Percentiles rank a stretch among this genome's conserved stretches.
These are phyloP conservation scores for Crypturellus tataupa DNA, from an alignment of 2,797 vertebrate genomes.

Conservation along the genomic window DNA sequence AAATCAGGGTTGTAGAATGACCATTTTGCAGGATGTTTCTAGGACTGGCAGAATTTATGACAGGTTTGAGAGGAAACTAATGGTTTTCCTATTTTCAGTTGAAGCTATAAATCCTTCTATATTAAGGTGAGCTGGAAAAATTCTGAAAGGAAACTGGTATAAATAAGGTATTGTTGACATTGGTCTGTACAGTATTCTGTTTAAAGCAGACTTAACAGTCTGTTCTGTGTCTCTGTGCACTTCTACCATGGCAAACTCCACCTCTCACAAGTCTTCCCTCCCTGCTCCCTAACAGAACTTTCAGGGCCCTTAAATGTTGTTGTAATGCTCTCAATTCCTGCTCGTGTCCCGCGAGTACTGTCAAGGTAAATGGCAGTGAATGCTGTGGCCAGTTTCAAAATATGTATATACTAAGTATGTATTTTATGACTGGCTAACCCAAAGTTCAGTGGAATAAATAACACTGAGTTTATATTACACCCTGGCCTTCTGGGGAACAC, in stretches of 20 bases:
- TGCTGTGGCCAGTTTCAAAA: background rate
- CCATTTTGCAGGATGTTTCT: background rate
- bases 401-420: rapidly evolving
- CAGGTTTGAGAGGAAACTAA: background rate
- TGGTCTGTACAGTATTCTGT: background rate
- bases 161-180: background rate
- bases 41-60: background rate
- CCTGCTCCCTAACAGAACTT: background rate
- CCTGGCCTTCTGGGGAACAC: background rate
- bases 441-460: background rate
- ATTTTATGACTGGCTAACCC: background rate
- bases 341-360: background rate
- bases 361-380: background rate
- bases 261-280: background rate
- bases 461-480: background rate
- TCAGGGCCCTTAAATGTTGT: background rate
- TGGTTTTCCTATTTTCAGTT: background rate
- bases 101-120: background rate
- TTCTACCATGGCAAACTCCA: background rate
- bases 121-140: background rate
- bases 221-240: background rate
- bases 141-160: background rate
- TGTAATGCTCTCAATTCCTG: rapidly evolving
- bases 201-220: background rate
- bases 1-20: background rate